Base-by-base conservation (phyloP, 2,888 invertebrate species). In the Spilarctia lutea region DNA sequence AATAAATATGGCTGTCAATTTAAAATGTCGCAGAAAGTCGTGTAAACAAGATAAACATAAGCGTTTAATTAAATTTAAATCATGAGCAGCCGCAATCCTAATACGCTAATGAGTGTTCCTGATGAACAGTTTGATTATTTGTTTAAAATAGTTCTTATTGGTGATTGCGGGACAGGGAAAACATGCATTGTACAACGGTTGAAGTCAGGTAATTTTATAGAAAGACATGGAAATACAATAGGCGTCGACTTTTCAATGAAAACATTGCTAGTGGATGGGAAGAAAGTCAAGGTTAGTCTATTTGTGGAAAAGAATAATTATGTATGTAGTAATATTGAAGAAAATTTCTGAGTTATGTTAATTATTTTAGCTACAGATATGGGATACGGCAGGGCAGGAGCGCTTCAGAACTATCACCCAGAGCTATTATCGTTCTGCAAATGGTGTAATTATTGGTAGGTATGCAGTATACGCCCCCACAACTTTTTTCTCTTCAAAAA, bases 181-280 rank as follows among this genome's bases (percentile, higher is more conserved):
- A 99, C 99, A 79, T 99, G 98, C 89, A 98, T 99, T 83, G 99
- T 99, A 77, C 99, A 99, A 94, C 97, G 99, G 85, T 98, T 99
- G 94, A 99, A 99, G 93, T 98, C 99, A 79, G 99, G 99, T 77
- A 99, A 98, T 86, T 99, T 98, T 91, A 98, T 99, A 83, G 99
- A 99, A 95, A 96, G 98, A 83, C 99, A 99, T 95, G 99, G 99
- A 76, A 99, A 98, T 91, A 99, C 99, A 69, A 99, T 99, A 90
- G 99, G 99, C 81, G 99, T 99, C 75, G 99, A 99, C 95, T 99
- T 99, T 96, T 99, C 99, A 79, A 99, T 99, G 99, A 99, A 99
- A 97, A 99, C 99, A 73, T 97, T 99, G 65, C 96, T 98, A 83
- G 97, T 99, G 69, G 99, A 99, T 92, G 98, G 98, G 72, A 99